phyloP scores from a whole-genome alignment of 2,113 vertebrate genomes.

The Mesembrinibis cayennensis region DNA sequence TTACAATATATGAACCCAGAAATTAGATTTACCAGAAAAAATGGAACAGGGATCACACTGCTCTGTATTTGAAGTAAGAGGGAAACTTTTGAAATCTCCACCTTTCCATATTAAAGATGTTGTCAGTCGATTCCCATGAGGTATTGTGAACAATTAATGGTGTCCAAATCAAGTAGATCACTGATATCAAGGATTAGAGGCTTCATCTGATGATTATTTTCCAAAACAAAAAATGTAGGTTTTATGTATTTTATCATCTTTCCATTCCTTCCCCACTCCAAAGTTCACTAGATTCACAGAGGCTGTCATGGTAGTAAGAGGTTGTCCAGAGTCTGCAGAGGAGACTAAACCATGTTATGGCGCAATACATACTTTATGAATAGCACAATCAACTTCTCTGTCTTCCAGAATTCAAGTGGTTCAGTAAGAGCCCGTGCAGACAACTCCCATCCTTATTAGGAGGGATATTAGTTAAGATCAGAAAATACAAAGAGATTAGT shows the following conservation, averaged over 20 bases:
- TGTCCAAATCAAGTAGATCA: not conserved
- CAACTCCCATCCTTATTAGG: not conserved
- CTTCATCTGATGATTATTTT: not conserved
- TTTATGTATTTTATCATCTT: not conserved
- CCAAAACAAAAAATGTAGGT: not conserved
- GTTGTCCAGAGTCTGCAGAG: not conserved
- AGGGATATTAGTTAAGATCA: not conserved
- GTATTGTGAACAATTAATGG: not conserved
- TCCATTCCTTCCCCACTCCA: not conserved
- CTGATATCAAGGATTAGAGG: not conserved
- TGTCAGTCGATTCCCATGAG: not conserved
- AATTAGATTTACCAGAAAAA: not conserved
- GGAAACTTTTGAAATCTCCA: not conserved
- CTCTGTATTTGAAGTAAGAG: not conserved
- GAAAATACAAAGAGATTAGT: not conserved
- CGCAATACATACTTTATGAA: not conserved
- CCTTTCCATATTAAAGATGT: not conserved
- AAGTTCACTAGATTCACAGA: not conserved
- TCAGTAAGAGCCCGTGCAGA: not conserved
- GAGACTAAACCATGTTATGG: not conserved
- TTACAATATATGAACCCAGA: not conserved
- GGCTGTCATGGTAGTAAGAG: not conserved
- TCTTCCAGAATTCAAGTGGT: not conserved
- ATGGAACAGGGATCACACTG: not conserved
- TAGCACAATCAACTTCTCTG: not conserved